phyloP scores from a whole-genome alignment of 1,140 invertebrate species.

The Agraylea sexmaculata region DNA sequence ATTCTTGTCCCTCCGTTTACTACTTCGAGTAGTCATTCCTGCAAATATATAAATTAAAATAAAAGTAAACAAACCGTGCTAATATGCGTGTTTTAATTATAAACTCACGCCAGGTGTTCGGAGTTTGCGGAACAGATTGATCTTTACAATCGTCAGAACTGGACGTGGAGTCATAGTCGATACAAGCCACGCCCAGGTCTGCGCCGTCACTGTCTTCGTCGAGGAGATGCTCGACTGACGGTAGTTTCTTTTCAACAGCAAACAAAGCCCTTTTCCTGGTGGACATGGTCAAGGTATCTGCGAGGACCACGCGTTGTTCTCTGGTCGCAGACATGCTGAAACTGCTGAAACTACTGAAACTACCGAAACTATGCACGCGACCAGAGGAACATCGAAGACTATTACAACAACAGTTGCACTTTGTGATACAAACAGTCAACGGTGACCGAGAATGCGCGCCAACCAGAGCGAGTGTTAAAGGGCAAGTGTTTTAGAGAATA shows the following conservation, averaged over 20 bases:
- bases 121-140: constrained; percentile 28
- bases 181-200: constrained; percentile 36
- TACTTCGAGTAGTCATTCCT: constrained; percentile 9
- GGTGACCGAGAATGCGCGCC: too few species aligned
- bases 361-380: too few species aligned
- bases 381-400: too few species aligned
- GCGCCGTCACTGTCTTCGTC: constrained; percentile 34
- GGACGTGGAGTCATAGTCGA: constrained; percentile 33
- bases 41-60: neutral
- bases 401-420: too few species aligned
- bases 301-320: constrained; percentile 28
- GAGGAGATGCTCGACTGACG: constrained; percentile 28
- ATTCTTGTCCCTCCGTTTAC: constrained; percentile 1
- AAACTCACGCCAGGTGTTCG: constrained; percentile 31
- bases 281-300: constrained; percentile 35
- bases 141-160: constrained; percentile 28
- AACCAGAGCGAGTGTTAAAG: too few species aligned
- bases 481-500: too few species aligned
- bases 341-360: too few species aligned
- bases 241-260: constrained; percentile 27
- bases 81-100: neutral
- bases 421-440: too few species aligned
- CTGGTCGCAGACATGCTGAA: too few species aligned
- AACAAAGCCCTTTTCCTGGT: constrained; percentile 37
- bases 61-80: neutral